Evolutionary conservation across 1,140 invertebrate species (phyloP).

Genomic region (Ladona fulva): DNA sequence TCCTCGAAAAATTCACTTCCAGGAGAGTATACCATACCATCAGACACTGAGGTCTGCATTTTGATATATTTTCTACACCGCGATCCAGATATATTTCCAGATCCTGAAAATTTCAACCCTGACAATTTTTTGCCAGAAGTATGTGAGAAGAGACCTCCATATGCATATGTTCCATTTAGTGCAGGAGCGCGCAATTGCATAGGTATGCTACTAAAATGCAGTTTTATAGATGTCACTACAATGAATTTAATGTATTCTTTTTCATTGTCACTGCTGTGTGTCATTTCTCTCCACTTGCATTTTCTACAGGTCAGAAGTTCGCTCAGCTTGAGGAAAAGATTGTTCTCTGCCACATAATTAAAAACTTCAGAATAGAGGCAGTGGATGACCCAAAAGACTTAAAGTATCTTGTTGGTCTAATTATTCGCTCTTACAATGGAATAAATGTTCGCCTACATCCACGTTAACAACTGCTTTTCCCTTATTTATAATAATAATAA

Average conservation of each 20-base stretch:
- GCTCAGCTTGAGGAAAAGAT: conserved; percentile 47
- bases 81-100: conserved; percentile 56
- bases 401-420: background rate
- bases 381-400: conserved; percentile 28
- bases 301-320: conserved; percentile 33
- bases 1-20: no score
- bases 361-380: conserved; percentile 43
- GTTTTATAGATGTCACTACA: no score
- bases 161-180: conserved; percentile 59
- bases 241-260: no score
- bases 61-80: conserved; percentile 51
- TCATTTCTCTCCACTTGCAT: no score
- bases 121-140: conserved; percentile 60
- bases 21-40: conserved; percentile 32
- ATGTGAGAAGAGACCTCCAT: conserved; percentile 39
- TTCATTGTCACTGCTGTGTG: no score
- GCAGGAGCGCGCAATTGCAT: conserved; percentile 68
- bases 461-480: no score
- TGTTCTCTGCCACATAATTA: conserved; percentile 43
- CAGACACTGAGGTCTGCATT: conserved; percentile 36
- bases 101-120: conserved; percentile 65
- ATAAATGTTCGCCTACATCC: background rate
- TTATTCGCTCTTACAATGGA: background rate
- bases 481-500: no score
- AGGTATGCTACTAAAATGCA: conserved; percentile 44